phyloP scores from a whole-genome alignment of 2,797 vertebrate species.

The Hemitrygon akajei region DNA sequence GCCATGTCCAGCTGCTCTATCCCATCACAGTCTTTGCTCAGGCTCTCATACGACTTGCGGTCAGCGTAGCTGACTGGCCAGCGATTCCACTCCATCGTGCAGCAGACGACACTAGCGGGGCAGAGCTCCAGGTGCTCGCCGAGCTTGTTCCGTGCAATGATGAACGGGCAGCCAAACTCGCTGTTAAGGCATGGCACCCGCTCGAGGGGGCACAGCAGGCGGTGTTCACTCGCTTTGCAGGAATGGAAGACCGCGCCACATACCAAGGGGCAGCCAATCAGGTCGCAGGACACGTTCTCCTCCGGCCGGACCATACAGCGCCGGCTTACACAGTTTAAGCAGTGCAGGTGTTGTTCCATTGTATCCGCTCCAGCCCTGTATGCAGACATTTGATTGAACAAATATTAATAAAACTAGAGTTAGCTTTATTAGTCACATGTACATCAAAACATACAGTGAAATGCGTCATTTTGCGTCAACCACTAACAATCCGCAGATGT shows the following conservation, averaged over 20 bases:
- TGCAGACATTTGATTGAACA: conserved; percentile 41
- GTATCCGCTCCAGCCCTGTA: conserved; percentile 44
- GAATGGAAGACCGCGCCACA: conserved; percentile 94
- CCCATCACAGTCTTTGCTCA: conserved; percentile 90
- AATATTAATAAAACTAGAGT: background rate
- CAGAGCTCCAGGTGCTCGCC: conserved; percentile 84
- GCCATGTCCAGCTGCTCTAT: conserved; percentile 98
- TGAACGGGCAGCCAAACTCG: conserved; percentile 89
- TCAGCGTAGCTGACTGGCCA: conserved; percentile 98
- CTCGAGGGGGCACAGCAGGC: conserved; percentile 84
- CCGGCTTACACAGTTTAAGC: conserved; percentile 88
- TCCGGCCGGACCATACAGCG: conserved; percentile 93
- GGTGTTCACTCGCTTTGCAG: conserved; percentile 87
- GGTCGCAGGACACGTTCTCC: conserved; percentile 77
- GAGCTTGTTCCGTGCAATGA: conserved; percentile 77
- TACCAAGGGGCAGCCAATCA: conserved; percentile 84
- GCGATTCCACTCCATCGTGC: conserved; percentile 99
- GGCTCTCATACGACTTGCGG: conserved; percentile 88
- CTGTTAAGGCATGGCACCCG: conserved; percentile 86
- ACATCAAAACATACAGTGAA: too few species aligned
- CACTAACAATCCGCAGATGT: too few species aligned
- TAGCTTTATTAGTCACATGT: too few species aligned
- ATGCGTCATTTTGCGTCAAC: too few species aligned
- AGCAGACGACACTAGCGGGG: conserved; percentile 93
- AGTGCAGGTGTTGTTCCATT: conserved; percentile 90